A percentile compares a stretch with the other conserved stretches of the same genome.
These are phyloP conservation scores for Neodiprion pinetum DNA, from an alignment of 1,140 invertebrate genomes.

Conservation along the genomic window DNA sequence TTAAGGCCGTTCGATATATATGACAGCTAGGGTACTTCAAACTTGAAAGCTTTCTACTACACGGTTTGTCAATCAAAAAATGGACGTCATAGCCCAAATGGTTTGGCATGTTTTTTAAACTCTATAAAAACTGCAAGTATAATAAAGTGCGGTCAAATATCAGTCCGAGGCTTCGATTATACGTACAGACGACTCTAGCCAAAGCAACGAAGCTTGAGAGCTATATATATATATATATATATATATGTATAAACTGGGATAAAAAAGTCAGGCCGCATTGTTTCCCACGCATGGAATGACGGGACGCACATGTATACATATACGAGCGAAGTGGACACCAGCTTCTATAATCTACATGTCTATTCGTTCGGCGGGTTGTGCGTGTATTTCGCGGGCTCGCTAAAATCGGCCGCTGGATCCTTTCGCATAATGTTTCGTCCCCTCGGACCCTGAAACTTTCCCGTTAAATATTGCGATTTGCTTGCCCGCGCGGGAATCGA, in stretches of 20 bases:
- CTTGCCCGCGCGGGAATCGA: conserved; percentile 40
- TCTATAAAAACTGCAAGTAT: no score
- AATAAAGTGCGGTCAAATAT: no score
- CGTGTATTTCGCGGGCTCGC: conserved; percentile 37
- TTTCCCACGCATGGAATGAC: conserved; percentile 58
- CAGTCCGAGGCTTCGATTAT: no score
- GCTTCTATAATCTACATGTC: conserved; percentile 48
- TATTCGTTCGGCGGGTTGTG: conserved; percentile 20
- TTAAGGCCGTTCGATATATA: no score
- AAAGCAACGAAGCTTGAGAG: no score
- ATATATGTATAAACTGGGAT: conserved; percentile 45
- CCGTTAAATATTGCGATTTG: conserved; percentile 58
- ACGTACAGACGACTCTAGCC: no score
- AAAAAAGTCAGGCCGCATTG: conserved; percentile 56
- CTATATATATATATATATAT: no score
- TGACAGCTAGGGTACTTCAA: no score
- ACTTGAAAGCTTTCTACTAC: no score
- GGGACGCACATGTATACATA: conserved; percentile 32
- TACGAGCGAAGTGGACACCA: conserved; percentile 28
- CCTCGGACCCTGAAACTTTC: conserved; percentile 40
- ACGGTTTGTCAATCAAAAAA: no score
- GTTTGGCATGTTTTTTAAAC: no score
- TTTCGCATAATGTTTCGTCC: conserved; percentile 20
- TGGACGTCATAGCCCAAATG: no score
- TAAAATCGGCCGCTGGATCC: conserved; percentile 39